Evolutionary conservation across 2,888 invertebrate species (phyloP).

Genomic region (Apodemia duryi): DNA sequence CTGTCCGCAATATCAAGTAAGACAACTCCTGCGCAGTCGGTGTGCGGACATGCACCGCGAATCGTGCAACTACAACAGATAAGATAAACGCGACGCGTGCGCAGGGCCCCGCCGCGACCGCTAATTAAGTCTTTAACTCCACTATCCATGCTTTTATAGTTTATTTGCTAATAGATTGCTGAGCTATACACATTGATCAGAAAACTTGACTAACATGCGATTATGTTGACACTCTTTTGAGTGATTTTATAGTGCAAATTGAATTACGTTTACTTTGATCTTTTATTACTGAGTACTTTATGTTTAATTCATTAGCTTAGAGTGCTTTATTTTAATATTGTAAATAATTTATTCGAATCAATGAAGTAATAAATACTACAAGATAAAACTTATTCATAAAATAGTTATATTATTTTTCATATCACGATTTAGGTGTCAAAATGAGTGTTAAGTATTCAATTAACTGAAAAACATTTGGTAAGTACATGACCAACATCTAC

Average conservation of each 20-base stretch:
- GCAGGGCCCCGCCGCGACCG: constrained; percentile 62
- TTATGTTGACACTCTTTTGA: constrained; percentile 28
- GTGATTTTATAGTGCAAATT: constrained; percentile 26
- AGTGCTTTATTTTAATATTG: neutral
- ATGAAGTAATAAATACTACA: neutral
- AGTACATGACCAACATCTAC: too few species aligned
- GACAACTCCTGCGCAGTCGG: constrained; percentile 45
- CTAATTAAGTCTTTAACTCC: constrained; percentile 76
- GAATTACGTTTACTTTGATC: constrained; percentile 1
- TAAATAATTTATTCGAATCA: neutral
- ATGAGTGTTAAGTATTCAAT: too few species aligned
- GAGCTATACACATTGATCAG: constrained; percentile 31
- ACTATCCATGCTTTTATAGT: constrained; percentile 50
- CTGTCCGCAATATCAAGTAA: constrained; percentile 34
- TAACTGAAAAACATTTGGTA: too few species aligned
- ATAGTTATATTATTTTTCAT: too few species aligned
- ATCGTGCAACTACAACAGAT: constrained; percentile 51
- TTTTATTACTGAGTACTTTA: neutral
- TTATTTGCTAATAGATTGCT: constrained; percentile 52
- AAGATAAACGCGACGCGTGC: constrained; percentile 64
- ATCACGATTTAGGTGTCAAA: too few species aligned
- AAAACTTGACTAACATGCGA: constrained; percentile 21
- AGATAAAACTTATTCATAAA: too few species aligned
- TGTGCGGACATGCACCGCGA: constrained; percentile 39
- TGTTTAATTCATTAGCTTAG: neutral